Conservation (phyloP, 2,888 invertebrate genomes). For the Caenorhabditis macrosperma region DNA sequence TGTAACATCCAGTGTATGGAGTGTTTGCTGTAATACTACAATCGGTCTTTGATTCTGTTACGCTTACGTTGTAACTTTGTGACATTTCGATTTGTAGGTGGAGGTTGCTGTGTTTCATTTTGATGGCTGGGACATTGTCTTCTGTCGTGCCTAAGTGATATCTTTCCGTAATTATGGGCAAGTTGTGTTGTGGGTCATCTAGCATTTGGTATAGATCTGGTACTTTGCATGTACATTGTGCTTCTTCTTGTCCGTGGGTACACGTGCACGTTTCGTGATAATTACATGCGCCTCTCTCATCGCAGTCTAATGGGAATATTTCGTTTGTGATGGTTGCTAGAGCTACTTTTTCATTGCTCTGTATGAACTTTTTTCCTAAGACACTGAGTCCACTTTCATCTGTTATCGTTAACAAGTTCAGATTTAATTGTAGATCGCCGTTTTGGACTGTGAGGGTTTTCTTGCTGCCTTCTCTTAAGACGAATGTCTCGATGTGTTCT, state of each 20-base stretch:
- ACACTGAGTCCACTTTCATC: neutral
- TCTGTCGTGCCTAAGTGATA: too few relatives aligned
- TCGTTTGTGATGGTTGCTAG: neutral
- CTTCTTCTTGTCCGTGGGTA: neutral
- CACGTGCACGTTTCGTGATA: conserved; percentile 1
- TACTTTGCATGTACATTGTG: neutral
- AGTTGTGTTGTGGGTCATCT: neutral
- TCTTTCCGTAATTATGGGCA: neutral
- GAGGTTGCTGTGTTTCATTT: too few relatives aligned
- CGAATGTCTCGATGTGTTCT: neutral
- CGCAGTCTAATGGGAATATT: neutral
- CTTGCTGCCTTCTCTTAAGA: neutral
- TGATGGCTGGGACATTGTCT: too few relatives aligned
- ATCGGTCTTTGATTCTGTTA: too few relatives aligned
- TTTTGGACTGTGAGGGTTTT: too few relatives aligned
- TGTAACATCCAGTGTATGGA: too few relatives aligned
- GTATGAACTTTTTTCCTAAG: conserved; percentile 6
- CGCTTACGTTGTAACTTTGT: too few relatives aligned
- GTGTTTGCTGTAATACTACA: too few relatives aligned
- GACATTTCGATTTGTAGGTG: too few relatives aligned
- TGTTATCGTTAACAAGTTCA: too few relatives aligned
- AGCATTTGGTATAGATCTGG: neutral
- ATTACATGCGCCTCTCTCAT: neutral
- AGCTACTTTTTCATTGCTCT: neutral
- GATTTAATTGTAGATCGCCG: too few relatives aligned